Conservation (phyloP, 1,140 invertebrate genomes). For the Microplitis mediator region DNA sequence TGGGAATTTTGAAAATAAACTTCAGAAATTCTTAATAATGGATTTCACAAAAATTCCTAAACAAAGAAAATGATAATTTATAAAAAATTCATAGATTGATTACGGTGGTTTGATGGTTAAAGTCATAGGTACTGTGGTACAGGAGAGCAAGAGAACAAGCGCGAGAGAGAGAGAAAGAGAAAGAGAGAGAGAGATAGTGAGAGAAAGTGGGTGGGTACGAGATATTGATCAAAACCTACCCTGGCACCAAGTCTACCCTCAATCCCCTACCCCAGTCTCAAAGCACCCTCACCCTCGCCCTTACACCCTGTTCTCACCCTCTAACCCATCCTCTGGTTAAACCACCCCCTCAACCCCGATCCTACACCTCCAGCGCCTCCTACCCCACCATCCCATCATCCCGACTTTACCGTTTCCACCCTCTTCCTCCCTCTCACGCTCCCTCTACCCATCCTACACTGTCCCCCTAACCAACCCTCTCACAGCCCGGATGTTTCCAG, state of each 20-base stretch:
- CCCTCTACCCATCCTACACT: constrained; percentile 28
- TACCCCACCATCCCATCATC: no score
- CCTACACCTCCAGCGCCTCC: no score
- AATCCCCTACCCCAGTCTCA: constrained; percentile 18
- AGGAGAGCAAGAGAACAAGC: not conserved
- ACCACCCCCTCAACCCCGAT: not conserved
- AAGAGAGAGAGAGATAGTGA: constrained; percentile 32
- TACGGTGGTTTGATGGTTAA: constrained; percentile 56
- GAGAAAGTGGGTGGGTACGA: constrained; percentile 53
- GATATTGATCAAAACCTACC: constrained; percentile 64
- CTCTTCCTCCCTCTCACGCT: constrained; percentile 20
- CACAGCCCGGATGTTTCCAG: constrained; percentile 40
- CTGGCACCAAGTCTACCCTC: constrained; percentile 54
- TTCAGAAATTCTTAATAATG: no score
- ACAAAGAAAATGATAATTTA: no score
- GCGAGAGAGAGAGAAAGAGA: constrained; percentile 38
- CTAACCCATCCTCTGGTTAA: constrained; percentile 13
- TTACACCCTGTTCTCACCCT: constrained; percentile 22
- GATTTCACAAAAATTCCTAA: no score
- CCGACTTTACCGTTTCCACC: constrained; percentile 21
- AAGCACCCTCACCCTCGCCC: constrained; percentile 13
- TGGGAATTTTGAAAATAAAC: no score
- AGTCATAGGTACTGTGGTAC: not conserved
- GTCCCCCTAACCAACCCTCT: not conserved
- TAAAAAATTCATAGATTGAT: constrained; percentile 58